phyloP scores from a whole-genome alignment of 2,797 vertebrate species.

The Chloroceryle inda region DNA sequence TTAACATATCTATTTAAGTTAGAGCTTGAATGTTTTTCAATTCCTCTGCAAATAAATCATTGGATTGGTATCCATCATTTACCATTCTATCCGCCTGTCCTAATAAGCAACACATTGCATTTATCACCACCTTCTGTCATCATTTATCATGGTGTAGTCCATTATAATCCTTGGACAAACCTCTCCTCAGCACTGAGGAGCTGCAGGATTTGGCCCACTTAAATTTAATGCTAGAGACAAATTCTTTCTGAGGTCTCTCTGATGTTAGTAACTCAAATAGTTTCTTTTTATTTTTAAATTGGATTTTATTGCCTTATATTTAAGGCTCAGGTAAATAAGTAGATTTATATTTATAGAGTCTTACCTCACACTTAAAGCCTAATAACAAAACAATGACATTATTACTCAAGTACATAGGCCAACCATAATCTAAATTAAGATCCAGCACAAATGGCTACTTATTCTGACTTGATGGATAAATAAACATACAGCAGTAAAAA shows the following conservation, averaged over 20 bases:
- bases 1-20: not conserved
- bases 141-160: not conserved
- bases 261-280: not conserved
- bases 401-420: not conserved
- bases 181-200: not conserved
- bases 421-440: constrained; percentile 3
- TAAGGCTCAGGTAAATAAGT: not conserved
- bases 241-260: not conserved
- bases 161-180: not conserved
- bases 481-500: not conserved
- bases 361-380: constrained; percentile 3
- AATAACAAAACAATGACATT: not conserved
- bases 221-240: not conserved
- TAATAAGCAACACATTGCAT: not conserved
- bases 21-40: not conserved
- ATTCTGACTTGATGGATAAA: constrained; percentile 13
- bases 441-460: not conserved
- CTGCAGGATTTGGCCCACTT: not conserved
- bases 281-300: not conserved
- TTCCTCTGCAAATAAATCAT: not conserved
- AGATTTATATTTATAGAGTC: not conserved
- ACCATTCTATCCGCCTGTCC: not conserved
- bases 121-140: not conserved
- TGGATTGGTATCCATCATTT: not conserved
- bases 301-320: not conserved